phyloP scores from a whole-genome alignment of 2,888 invertebrate genomes.

The Ochropacha duplaris region DNA sequence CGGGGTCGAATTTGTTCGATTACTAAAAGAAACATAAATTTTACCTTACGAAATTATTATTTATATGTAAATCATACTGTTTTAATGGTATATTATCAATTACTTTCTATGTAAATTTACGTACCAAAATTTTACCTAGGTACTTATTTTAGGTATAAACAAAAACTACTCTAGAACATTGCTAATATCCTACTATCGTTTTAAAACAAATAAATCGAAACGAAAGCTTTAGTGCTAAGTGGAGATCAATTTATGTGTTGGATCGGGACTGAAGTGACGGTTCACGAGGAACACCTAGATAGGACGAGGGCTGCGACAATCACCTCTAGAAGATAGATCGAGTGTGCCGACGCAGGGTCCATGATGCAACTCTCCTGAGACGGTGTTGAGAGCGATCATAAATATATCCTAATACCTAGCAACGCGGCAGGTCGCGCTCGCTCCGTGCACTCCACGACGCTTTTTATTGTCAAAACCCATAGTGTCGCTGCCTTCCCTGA shows the following conservation, averaged over 20 bases:
- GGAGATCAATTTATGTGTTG: constrained; percentile 12
- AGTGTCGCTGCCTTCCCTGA: constrained; percentile 67
- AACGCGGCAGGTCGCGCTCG: constrained; percentile 57
- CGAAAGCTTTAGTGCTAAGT: constrained; percentile 9
- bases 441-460: constrained; percentile 57
- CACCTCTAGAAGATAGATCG: constrained; percentile 6
- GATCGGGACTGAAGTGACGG: constrained; percentile 8
- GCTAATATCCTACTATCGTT: constrained; percentile 3
- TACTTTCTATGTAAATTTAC: too few species aligned
- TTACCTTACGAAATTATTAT: too few species aligned
- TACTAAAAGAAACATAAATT: background rate
- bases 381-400: constrained; percentile 53
- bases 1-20: constrained; percentile 24
- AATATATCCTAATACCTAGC: constrained; percentile 69
- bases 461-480: constrained; percentile 81
- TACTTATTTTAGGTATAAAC: background rate
- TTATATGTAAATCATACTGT: too few species aligned
- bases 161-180: background rate
- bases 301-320: constrained; percentile 13
- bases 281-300: constrained; percentile 22
- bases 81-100: too few species aligned
- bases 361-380: constrained; percentile 29
- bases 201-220: constrained; percentile 6
- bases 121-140: background rate
- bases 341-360: constrained; percentile 7